Evolutionary conservation across 2,888 invertebrate species (phyloP).

Genomic region (Tryphoninae sp.): DNA sequence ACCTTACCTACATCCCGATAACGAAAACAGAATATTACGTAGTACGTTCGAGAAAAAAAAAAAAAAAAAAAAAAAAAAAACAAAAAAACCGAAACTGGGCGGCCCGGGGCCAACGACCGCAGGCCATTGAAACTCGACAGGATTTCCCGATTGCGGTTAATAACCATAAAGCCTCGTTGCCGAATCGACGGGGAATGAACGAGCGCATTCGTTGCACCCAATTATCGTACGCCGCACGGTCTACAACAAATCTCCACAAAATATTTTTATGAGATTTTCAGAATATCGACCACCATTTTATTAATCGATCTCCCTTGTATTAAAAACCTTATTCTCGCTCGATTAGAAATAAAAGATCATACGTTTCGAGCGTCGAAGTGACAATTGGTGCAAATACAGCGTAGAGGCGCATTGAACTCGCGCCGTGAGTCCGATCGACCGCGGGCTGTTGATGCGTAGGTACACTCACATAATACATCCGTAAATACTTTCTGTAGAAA

Average conservation of each 20-base stretch:
- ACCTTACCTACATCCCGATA: not conserved
- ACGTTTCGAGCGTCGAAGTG: not conserved
- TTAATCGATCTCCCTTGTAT: too few species aligned
- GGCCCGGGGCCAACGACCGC: too few species aligned
- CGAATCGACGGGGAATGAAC: slow-evolving; percentile 7
- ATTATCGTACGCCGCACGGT: not conserved
- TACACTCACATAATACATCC: not conserved
- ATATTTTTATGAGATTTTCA: too few species aligned
- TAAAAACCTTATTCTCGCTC: too few species aligned
- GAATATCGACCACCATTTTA: too few species aligned
- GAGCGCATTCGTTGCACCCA: slow-evolving; percentile 15
- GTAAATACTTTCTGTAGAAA: slow-evolving; percentile 31
- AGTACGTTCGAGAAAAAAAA: too few species aligned
- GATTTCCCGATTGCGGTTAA: slow-evolving; percentile 58
- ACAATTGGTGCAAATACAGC: not conserved
- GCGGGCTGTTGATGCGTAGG: not conserved
- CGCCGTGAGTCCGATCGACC: slow-evolving; percentile 41
- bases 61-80: too few species aligned
- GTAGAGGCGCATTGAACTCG: not conserved
- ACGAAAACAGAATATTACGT: slow-evolving; percentile 4
- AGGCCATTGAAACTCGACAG: slow-evolving; percentile 25
- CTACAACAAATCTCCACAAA: not conserved
- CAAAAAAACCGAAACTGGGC: too few species aligned
- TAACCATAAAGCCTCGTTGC: slow-evolving; percentile 43
- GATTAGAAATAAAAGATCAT: not conserved